Evolutionary conservation across 1,140 invertebrate species (phyloP).

Genomic region (Mactra quadrangularis): DNA sequence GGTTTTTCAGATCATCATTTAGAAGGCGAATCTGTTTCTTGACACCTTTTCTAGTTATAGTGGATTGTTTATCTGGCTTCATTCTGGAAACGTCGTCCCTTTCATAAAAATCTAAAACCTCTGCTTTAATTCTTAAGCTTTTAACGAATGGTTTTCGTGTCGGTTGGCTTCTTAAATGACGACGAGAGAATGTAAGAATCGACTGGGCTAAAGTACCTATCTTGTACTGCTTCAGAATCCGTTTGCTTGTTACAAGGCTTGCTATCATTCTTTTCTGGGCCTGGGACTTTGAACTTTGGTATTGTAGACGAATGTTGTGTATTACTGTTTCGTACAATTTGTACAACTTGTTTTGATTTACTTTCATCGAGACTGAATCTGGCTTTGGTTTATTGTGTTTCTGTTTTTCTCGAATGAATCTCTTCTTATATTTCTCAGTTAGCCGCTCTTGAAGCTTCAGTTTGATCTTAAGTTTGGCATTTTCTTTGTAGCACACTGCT

Average conservation of each 20-base stretch:
- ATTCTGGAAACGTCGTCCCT: constrained; percentile 8
- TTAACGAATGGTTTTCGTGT: neutral
- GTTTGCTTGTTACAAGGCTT: no score
- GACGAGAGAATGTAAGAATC: neutral
- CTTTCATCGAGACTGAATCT: no score
- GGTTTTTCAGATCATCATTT: constrained; percentile 10
- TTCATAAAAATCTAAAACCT: constrained; percentile 2
- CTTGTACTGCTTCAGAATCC: neutral
- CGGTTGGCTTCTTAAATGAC: neutral
- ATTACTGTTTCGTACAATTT: neutral
- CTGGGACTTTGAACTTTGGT: no score
- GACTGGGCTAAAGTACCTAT: neutral
- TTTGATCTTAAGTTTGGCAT: neutral
- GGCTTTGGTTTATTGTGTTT: neutral
- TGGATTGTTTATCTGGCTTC: constrained; percentile 14
- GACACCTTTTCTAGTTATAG: constrained; percentile 6
- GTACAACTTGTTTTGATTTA: no score
- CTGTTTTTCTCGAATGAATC: neutral
- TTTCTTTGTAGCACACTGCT: constrained; percentile 1
- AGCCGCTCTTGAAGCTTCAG: neutral
- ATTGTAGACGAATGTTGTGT: neutral
- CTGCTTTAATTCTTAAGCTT: neutral
- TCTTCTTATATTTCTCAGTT: constrained; percentile 8
- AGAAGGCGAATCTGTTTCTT: constrained; percentile 24
- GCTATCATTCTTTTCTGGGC: no score